A percentile compares a stretch with the other conserved stretches of the same genome.
Evolutionary conservation across 2,113 vertebrate species (phyloP).

Genomic region (Vulpes ferrilata): DNA sequence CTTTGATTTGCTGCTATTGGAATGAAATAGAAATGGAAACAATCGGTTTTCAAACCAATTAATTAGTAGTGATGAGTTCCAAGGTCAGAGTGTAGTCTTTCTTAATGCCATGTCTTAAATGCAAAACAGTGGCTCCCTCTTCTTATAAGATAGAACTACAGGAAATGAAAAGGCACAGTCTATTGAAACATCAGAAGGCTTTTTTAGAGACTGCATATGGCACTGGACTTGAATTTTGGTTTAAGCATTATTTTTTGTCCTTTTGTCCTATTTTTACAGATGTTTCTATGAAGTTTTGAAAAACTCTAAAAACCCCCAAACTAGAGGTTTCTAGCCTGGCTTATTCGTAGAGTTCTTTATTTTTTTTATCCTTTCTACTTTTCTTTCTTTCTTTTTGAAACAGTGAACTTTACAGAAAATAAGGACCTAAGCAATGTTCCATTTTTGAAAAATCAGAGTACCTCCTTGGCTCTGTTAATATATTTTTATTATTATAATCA

Average conservation of each 20-base stretch:
- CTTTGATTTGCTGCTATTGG: constrained; percentile 59
- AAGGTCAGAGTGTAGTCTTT: background rate
- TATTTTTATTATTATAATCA: constrained; percentile 18
- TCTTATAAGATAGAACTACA: constrained; percentile 60
- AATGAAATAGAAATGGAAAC: constrained; percentile 58
- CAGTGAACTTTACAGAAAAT: constrained; percentile 46
- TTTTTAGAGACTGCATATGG: background rate
- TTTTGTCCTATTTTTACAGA: constrained; percentile 40
- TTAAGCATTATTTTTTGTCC: constrained; percentile 43
- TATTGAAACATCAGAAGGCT: constrained; percentile 53
- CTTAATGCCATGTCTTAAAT: constrained; percentile 24
- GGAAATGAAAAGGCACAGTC: constrained; percentile 57
- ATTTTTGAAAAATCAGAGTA: constrained; percentile 47
- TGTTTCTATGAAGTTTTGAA: constrained; percentile 43
- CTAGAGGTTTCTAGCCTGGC: background rate
- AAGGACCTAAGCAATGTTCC: background rate
- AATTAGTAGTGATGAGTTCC: background rate
- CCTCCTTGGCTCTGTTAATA: background rate
- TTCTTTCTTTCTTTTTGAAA: constrained; percentile 7
- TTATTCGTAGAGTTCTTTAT: background rate
- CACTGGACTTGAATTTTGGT: constrained; percentile 62
- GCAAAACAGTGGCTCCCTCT: constrained; percentile 35
- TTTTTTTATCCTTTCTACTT: background rate
- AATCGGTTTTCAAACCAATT: constrained; percentile 50
- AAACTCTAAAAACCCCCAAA: constrained; percentile 42